Conservation (phyloP, 1,140 invertebrate species). For the Achatina immaculata region DNA sequence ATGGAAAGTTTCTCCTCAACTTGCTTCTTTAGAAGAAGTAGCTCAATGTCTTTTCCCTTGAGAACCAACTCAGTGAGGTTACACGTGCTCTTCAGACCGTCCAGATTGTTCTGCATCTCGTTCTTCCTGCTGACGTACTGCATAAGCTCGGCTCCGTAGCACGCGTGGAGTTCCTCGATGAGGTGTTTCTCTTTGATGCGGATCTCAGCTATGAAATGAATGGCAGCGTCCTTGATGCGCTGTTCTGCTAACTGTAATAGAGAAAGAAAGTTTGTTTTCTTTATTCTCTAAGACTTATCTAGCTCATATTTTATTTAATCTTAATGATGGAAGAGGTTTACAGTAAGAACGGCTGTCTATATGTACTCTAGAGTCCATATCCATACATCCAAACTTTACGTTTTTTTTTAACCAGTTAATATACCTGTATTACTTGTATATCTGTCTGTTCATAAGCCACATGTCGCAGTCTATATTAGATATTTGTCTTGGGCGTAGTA, state of each 20-base stretch:
- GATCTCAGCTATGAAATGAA: constrained; percentile 68
- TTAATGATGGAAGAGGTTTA: too few species aligned
- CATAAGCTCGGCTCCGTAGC: constrained; percentile 70
- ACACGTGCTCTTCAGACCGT: constrained; percentile 70
- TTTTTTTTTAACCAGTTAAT: too few species aligned
- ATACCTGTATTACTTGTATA: too few species aligned
- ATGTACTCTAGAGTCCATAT: too few species aligned
- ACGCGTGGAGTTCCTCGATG: constrained; percentile 68
- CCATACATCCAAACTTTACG: too few species aligned
- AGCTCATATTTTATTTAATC: too few species aligned
- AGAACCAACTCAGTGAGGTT: constrained; percentile 70
- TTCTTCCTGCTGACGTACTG: constrained; percentile 65
- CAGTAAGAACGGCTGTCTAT: too few species aligned
- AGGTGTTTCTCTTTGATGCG: constrained; percentile 67
- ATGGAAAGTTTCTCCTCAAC: constrained; percentile 70
- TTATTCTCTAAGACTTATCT: too few species aligned
- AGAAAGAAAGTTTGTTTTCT: neutral
- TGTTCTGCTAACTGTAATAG: constrained; percentile 57
- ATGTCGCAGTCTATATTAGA: too few species aligned
- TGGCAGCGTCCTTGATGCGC: constrained; percentile 66
- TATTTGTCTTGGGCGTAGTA: too few species aligned
- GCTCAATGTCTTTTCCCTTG: constrained; percentile 72
- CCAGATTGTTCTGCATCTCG: constrained; percentile 68
- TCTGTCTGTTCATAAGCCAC: too few species aligned
- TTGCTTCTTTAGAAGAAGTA: constrained; percentile 71